A percentile compares a stretch with the other conserved stretches of the same genome.
phyloP scores from a whole-genome alignment of 2,888 invertebrate species.

The Drosophila robusta region DNA sequence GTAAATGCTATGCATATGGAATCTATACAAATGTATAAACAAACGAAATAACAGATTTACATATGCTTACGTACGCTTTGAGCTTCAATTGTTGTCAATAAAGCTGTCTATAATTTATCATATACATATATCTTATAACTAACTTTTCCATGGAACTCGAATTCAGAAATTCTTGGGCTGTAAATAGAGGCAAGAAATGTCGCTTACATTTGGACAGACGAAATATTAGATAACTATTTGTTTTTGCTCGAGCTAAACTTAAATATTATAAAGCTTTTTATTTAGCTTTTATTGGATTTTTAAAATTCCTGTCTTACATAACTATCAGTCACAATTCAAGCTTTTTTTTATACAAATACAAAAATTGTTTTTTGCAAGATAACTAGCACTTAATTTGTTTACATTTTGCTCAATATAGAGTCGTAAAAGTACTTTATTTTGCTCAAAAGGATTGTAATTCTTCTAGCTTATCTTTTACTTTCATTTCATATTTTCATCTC shows the following conservation, averaged over 20 bases:
- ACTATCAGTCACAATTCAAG: neutral
- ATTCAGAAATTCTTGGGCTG: neutral
- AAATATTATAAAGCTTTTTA: neutral
- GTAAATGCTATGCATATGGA: too few species aligned
- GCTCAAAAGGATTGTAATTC: neutral
- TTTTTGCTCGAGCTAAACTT: neutral
- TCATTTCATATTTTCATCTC: neutral
- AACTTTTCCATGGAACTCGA: neutral
- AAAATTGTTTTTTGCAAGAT: neutral
- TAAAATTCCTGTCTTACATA: neutral
- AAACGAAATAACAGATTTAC: neutral
- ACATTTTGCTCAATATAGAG: neutral
- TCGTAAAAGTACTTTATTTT: neutral
- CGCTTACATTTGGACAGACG: neutral
- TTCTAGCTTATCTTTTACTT: neutral
- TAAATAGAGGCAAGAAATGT: neutral
- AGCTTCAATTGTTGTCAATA: neutral
- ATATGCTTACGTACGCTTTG: neutral
- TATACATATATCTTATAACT: neutral
- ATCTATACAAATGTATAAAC: neutral
- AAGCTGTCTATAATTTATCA: neutral
- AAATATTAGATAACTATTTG: neutral
- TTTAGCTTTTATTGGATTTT: neutral
- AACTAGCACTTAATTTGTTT: neutral
- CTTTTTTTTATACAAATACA: neutral